Conservation (phyloP, 2,797 vertebrate species). For the Amazona finschi region DNA sequence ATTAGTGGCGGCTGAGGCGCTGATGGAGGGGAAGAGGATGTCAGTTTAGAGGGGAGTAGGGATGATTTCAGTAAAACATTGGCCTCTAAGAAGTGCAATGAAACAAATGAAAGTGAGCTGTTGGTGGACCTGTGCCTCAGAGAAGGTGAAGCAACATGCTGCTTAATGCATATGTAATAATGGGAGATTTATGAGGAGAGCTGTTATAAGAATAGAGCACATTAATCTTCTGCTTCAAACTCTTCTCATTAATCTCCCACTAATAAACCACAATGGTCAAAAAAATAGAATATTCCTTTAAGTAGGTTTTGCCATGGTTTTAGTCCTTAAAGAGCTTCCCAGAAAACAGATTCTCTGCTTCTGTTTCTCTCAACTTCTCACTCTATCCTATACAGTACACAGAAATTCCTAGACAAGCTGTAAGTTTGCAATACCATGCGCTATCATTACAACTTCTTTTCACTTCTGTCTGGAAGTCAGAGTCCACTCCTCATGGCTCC, state of each 20-base stretch:
- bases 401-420: background rate
- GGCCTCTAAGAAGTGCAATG: background rate
- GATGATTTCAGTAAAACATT: background rate
- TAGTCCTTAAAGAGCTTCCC: background rate
- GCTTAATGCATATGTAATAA: background rate
- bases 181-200: conserved; percentile 15
- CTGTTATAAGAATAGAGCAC: conserved; percentile 10
- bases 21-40: background rate
- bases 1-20: fast-evolving
- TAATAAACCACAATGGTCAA: background rate
- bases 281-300: background rate
- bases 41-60: background rate
- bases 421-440: background rate
- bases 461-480: background rate
- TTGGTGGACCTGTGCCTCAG: background rate
- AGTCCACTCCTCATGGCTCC: background rate
- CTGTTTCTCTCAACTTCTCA: background rate
- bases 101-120: background rate
- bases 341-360: background rate
- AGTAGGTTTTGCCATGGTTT: background rate
- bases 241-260: conserved; percentile 18
- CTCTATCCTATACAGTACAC: fast-evolving
- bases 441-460: background rate
- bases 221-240: conserved; percentile 40
- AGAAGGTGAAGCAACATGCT: conserved; percentile 16